A percentile compares a stretch with the other conserved stretches of the same genome.
These are phyloP conservation scores for Pogonocherus hispidulus DNA, from an alignment of 2,888 invertebrate genomes.

Conservation along the genomic window DNA sequence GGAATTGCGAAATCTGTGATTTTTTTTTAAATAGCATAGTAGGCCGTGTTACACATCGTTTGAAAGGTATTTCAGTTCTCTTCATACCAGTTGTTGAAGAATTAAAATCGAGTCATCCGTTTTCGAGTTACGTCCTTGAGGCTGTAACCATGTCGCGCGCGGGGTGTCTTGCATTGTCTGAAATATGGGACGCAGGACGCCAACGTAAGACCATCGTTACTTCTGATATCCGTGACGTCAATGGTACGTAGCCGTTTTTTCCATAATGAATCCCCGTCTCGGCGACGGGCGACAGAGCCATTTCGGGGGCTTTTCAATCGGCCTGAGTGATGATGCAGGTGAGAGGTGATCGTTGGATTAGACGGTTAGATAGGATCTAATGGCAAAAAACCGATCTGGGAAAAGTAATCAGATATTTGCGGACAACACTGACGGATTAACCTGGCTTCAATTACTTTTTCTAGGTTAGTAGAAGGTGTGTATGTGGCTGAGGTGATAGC, in stretches of 20 bases:
- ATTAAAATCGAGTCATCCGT: no score
- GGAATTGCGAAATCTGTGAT: no score
- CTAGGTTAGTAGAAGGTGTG: no score
- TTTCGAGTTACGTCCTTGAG: background rate
- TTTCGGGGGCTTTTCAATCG: background rate
- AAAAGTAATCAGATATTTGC: background rate
- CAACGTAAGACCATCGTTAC: background rate
- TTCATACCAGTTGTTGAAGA: no score
- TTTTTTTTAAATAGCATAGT: no score
- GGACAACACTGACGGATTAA: background rate
- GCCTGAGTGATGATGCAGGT: background rate
- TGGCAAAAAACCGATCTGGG: background rate
- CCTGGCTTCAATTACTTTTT: background rate
- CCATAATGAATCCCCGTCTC: background rate
- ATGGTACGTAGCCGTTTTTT: background rate
- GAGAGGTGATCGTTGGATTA: background rate
- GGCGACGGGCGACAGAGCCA: background rate
- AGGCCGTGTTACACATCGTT: no score
- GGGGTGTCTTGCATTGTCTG: background rate
- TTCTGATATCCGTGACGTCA: background rate
- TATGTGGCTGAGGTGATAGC: no score
- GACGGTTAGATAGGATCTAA: background rate
- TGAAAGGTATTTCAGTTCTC: no score
- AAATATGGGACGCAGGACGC: constrained; percentile 1
- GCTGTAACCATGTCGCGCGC: background rate